A percentile compares a stretch with the other conserved stretches of the same genome.
phyloP scores from a whole-genome alignment of 2,797 vertebrate species.

The Protonibea diacanthus region DNA sequence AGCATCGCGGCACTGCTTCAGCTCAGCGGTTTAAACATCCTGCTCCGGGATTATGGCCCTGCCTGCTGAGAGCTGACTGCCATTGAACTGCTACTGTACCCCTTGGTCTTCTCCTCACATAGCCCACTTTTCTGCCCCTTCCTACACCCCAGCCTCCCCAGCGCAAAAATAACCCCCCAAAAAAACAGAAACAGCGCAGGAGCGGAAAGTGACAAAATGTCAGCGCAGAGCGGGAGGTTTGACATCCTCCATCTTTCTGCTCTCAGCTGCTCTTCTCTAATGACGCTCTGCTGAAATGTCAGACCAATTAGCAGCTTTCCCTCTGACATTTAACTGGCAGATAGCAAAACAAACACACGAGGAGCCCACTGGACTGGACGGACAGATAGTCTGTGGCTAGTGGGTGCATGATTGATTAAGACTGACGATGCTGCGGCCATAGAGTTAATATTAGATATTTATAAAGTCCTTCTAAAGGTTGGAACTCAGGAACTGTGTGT shows the following conservation, averaged over 20 bases:
- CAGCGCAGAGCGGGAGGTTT: constrained; percentile 61
- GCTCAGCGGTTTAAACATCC: constrained; percentile 31
- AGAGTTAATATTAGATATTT: constrained; percentile 50
- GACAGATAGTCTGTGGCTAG: constrained; percentile 42
- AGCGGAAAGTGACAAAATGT: constrained; percentile 65
- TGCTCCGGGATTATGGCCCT: not conserved
- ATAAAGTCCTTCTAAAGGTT: constrained; percentile 50
- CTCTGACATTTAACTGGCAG: constrained; percentile 79
- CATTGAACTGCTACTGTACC: constrained; percentile 21
- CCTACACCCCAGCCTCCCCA: not conserved
- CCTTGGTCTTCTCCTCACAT: constrained; percentile 2
- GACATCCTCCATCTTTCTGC: constrained; percentile 69
- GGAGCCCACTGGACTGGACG: constrained; percentile 40
- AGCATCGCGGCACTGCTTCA: constrained; percentile 12
- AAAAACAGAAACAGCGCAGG: constrained; percentile 1
- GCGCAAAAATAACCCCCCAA: not conserved
- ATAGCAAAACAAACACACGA: constrained; percentile 65
- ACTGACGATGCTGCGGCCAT: constrained; percentile 10
- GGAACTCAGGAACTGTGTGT: constrained; percentile 29
- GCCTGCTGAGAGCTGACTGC: constrained; percentile 47
- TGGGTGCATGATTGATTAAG: constrained; percentile 41
- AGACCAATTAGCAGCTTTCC: constrained; percentile 80
- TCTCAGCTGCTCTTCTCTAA: constrained; percentile 67
- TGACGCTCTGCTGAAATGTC: constrained; percentile 77
- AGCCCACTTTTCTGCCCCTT: not conserved